Base-by-base conservation (phyloP, 2,797 vertebrate genomes). In the Premnoplex brunnescens region DNA sequence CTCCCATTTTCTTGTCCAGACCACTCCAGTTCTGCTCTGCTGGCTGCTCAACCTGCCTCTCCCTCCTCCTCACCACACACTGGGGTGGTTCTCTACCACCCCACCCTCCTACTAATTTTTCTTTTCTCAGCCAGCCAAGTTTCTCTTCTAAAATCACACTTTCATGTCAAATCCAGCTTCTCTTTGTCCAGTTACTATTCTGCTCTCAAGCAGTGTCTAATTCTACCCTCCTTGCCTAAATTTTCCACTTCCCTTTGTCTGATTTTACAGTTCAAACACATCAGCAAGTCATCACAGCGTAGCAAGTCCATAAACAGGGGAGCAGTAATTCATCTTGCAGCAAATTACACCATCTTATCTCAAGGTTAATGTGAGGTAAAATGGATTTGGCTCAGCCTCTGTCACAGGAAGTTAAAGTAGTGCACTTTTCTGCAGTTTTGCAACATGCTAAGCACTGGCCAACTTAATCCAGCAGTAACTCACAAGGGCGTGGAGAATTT, bases 351-450 rank as follows among this genome's bases (percentile, higher is more conserved):
- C 8, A 1, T 56, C 44, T 92, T 93, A 79, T 41, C 93, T 89
- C 82, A 95, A 95, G 92, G 81, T 89, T 91, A 92, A 80, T 14
- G 28, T 14, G 52, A 94, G 60, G 81, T 89, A 89, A 95, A 95
- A 95, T 14, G 28, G 37, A 63, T 88, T 71, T 85, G 58, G 32
- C 72, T 73, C 81, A 85, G 78, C 23, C 39, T 76, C 51, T 91
- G 85, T 79, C 63, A 71, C 0, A 0, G 44, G 44, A 52, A 85
- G 44, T 68, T 81, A 52, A 91, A 74, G 39, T 30, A 55, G 43
- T 3, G 23, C 26, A 12, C 37, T 87, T 44, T 32, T 75, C 48
- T 37, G 27, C 52, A 49, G 5, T 67, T 93, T 63, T 82, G 68
- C 52, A 77, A 76, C 32, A 63, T 21, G 24, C 58, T 72, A 49